phyloP scores from a whole-genome alignment of 2,888 invertebrate genomes.

The Physocephala rufipes region DNA sequence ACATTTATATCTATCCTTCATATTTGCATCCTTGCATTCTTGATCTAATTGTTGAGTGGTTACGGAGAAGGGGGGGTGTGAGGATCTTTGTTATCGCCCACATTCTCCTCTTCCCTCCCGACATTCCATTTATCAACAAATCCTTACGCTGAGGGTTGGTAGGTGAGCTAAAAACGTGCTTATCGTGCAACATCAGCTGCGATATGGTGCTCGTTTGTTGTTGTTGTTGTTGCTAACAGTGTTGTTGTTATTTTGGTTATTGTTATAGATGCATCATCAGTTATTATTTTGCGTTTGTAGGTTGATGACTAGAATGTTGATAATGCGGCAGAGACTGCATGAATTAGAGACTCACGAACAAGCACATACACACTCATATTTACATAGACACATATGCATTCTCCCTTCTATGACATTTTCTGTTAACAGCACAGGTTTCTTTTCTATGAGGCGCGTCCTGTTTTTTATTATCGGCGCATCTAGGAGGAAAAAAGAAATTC shows the following conservation, averaged over 20 bases:
- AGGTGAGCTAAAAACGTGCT: constrained; percentile 27
- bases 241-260: constrained; percentile 11
- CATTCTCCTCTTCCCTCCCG: neutral
- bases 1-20: no score
- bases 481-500: constrained; percentile 11
- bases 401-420: constrained; percentile 3
- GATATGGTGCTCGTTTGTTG: neutral
- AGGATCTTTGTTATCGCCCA: no score
- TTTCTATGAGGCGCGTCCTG: no score
- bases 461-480: no score
- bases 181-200: constrained; percentile 33
- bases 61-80: neutral
- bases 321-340: constrained; percentile 32
- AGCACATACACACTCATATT: neutral
- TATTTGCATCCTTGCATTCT: constrained; percentile 29
- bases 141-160: neutral
- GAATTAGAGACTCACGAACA: constrained; percentile 20
- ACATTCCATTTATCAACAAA: neutral
- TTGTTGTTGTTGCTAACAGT: constrained; percentile 19
- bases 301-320: constrained; percentile 18
- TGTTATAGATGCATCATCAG: constrained; percentile 18
- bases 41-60: constrained; percentile 20
- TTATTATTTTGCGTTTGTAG: neutral
- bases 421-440: constrained; percentile 23
- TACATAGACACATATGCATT: constrained; percentile 7